A percentile compares a stretch with the other conserved stretches of the same genome.
These are phyloP conservation scores for Theristicus caerulescens DNA, from an alignment of 2,113 vertebrate species.

Conservation along the genomic window DNA sequence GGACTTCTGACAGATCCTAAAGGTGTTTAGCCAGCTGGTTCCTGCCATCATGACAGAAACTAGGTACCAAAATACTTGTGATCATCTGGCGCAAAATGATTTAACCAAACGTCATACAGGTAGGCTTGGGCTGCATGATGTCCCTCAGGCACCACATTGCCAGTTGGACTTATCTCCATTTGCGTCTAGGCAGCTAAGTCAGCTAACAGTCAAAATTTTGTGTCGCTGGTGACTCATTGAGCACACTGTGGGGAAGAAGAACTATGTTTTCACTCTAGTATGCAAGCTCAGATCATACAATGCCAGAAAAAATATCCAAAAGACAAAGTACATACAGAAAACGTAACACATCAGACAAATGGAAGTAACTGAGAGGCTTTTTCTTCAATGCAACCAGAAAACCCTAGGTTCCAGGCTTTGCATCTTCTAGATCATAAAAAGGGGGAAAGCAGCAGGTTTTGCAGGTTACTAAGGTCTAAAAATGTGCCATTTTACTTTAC, in stretches of 20 bases:
- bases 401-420: neutral
- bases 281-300: neutral
- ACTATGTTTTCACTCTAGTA: accelerated
- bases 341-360: neutral
- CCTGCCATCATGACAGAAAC: neutral
- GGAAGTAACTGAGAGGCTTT: neutral
- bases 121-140: neutral
- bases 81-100: accelerated
- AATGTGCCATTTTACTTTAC: slow-evolving; percentile 16
- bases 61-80: neutral
- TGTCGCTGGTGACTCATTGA: neutral
- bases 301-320: neutral
- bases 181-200: neutral
- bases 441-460: slow-evolving; percentile 47
- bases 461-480: slow-evolving; percentile 51
- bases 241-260: neutral
- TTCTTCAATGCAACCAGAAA: neutral
- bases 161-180: neutral
- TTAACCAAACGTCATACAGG: accelerated
- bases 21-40: neutral
- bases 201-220: neutral
- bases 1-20: neutral
- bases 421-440: slow-evolving; percentile 17
- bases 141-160: neutral
- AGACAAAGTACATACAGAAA: neutral